Percentiles rank a stretch among this genome's conserved stretches.
phyloP scores from a whole-genome alignment of 1,140 invertebrate species.

The Hyposmocoma kahamanoa region DNA sequence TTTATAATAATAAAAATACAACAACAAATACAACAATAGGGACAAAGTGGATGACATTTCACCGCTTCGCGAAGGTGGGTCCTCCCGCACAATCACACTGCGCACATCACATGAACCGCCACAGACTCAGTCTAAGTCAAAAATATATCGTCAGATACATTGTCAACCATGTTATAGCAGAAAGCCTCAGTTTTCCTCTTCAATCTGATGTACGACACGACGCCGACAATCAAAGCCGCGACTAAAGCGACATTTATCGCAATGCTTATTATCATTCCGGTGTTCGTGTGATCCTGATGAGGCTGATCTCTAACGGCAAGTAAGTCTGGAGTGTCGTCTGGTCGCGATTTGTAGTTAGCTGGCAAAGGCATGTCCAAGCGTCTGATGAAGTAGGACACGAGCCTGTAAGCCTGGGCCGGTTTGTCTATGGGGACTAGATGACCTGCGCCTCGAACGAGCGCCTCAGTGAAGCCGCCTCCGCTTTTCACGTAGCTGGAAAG shows the following conservation, averaged over 20 bases:
- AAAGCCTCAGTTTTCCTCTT: constrained; percentile 24
- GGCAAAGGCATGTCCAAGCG: constrained; percentile 15
- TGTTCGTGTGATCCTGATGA: no score
- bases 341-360: constrained; percentile 7
- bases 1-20: no score
- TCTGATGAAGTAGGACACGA: constrained; percentile 82
- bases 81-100: no score
- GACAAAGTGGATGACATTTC: no score
- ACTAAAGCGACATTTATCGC: constrained; percentile 35
- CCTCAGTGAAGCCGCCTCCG: constrained; percentile 82
- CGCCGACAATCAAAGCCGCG: constrained; percentile 18
- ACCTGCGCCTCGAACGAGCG: constrained; percentile 83
- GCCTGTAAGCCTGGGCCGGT: constrained; percentile 79
- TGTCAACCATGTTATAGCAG: constrained; percentile 22
- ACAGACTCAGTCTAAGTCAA: neutral
- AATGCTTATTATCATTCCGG: constrained; percentile 31
- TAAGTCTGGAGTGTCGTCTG: neutral
- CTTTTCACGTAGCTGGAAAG: constrained; percentile 78
- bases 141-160: constrained; percentile 23
- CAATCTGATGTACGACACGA: constrained; percentile 23
- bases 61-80: no score
- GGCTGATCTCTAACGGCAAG: no score
- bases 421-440: constrained; percentile 89
- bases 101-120: no score
- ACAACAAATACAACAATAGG: no score